Percentiles rank a stretch among this genome's conserved stretches.
phyloP scores from a whole-genome alignment of 1,140 invertebrate genomes.

The Platyscapa corneri region DNA sequence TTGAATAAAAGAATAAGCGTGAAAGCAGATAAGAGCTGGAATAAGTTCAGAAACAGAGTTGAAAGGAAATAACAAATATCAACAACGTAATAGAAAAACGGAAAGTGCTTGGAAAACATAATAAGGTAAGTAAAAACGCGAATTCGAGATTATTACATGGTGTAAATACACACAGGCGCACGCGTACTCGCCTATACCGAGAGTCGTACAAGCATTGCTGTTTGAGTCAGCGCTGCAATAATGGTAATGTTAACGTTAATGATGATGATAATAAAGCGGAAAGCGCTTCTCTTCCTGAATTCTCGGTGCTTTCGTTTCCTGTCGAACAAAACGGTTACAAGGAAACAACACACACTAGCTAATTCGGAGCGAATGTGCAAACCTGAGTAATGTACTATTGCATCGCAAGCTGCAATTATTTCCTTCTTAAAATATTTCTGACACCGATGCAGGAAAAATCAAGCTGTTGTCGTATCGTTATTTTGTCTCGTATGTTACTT shows the following conservation, averaged over 20 bases:
- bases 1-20: too few species aligned
- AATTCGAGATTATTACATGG: conserved; percentile 64
- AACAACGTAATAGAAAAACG: conserved; percentile 2
- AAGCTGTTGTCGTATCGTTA: neutral
- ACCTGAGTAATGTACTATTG: neutral
- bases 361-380: neutral
- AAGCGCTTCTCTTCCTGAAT: conserved; percentile 51
- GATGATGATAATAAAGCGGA: conserved; percentile 61
- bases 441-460: neutral
- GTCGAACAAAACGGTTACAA: conserved; percentile 21
- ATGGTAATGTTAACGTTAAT: conserved; percentile 59
- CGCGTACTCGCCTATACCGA: neutral
- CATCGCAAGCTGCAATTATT: neutral
- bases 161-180: neutral
- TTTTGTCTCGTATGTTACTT: neutral
- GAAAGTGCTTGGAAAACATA: neutral
- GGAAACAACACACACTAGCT: neutral
- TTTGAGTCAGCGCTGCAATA: conserved; percentile 50
- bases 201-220: neutral
- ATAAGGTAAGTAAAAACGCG: neutral
- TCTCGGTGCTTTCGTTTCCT: neutral
- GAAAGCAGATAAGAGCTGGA: neutral
- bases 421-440: neutral
- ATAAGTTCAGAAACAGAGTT: neutral
- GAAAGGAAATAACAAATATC: neutral